A percentile compares a stretch with the other conserved stretches of the same genome.
Evolutionary conservation across 1,140 invertebrate genomes (phyloP).

Genomic region (Brachionus sp.): DNA sequence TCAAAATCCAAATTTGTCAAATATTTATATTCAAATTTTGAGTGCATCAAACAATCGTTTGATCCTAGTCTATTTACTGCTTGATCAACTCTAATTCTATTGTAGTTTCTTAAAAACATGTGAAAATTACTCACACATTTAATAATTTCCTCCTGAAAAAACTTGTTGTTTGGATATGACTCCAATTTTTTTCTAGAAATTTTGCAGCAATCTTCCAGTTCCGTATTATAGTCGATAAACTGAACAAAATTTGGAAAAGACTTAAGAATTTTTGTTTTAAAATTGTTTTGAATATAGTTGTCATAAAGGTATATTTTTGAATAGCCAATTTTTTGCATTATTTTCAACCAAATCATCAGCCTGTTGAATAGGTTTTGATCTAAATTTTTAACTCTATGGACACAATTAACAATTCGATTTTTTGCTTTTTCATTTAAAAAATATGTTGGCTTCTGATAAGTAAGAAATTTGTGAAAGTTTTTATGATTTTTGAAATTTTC

Average conservation of each 20-base stretch:
- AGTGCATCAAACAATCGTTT: background rate
- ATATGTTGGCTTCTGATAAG: no score
- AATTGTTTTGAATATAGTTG: background rate
- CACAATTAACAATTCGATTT: background rate
- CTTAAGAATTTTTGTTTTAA: background rate
- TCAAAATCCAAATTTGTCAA: background rate
- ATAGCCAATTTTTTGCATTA: background rate
- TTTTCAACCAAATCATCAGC: background rate
- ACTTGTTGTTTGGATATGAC: no score
- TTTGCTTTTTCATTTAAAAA: background rate
- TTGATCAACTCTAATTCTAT: background rate
- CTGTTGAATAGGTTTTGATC: background rate
- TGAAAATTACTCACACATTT: no score
- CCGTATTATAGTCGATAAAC: background rate
- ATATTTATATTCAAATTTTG: background rate
- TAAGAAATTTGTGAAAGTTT: background rate
- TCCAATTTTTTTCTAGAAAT: no score
- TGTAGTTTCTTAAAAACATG: no score
- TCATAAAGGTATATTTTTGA: background rate
- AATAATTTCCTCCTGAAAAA: no score
- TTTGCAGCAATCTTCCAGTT: background rate
- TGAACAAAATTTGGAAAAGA: background rate
- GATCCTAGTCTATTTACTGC: background rate
- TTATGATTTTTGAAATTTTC: background rate
- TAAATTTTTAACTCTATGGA: background rate